A percentile compares a stretch with the other conserved stretches of the same genome.
These are phyloP conservation scores for Perdita meconis DNA, from an alignment of 2,888 invertebrate species.

Conservation along the genomic window DNA sequence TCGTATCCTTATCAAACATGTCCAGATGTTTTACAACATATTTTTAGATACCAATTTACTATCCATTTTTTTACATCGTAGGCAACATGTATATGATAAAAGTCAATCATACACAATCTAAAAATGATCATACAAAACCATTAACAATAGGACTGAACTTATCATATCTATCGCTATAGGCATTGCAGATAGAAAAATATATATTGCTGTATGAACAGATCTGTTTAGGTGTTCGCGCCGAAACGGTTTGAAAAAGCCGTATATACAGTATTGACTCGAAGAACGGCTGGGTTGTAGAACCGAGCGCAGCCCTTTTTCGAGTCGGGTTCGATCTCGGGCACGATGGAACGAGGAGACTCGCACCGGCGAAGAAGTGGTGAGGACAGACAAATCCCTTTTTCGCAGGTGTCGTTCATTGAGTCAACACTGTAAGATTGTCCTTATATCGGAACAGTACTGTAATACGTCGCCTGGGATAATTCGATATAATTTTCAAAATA, in stretches of 20 bases:
- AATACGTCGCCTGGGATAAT: neutral
- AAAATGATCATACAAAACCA: conserved; percentile 48
- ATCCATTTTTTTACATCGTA: conserved; percentile 22
- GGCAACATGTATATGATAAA: conserved; percentile 20
- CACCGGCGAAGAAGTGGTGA: no score
- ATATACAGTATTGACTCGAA: no score
- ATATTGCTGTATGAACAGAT: conserved; percentile 40
- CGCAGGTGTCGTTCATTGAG: no score
- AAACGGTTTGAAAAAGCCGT: neutral
- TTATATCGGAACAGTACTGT: no score
- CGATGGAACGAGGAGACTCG: no score
- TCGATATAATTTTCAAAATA: conserved; percentile 2
- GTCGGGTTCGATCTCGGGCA: no score
- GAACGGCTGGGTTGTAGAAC: no score
- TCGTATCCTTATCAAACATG: conserved; percentile 32
- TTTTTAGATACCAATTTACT: conserved; percentile 23
- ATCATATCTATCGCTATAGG: conserved; percentile 45
- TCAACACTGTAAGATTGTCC: no score
- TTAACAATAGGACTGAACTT: conserved; percentile 52
- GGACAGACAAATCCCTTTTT: no score
- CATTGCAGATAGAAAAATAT: conserved; percentile 66
- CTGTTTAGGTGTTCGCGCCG: neutral
- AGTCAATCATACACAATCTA: conserved; percentile 38
- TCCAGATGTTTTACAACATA: conserved; percentile 31
- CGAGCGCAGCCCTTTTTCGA: no score